Conservation (phyloP, 2,888 invertebrate species). For the Polia nebulosa region DNA sequence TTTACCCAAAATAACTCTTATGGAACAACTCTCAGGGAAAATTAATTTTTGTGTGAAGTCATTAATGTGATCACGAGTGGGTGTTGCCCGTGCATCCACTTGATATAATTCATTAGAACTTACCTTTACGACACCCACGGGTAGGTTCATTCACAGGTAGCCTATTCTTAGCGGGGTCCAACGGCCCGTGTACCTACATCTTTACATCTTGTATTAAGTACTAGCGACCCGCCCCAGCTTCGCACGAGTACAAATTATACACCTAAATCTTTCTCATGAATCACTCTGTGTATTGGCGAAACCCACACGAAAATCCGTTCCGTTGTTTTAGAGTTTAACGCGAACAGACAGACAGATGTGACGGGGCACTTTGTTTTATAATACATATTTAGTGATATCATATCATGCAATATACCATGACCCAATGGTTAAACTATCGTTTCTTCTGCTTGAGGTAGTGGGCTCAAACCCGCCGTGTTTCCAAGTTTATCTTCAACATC, state of each 20-base stretch:
- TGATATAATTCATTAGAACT: constrained; percentile 56
- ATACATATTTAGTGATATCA: too few relatives aligned
- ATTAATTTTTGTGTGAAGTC: constrained; percentile 45
- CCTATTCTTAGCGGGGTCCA: constrained; percentile 53
- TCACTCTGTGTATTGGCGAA: too few relatives aligned
- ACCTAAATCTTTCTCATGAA: too few relatives aligned
- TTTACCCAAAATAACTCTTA: constrained; percentile 6
- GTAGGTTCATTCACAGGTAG: constrained; percentile 42
- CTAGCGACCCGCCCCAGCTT: too few relatives aligned
- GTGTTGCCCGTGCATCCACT: constrained; percentile 57
- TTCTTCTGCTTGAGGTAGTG: not conserved
- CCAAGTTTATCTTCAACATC: not conserved
- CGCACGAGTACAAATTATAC: too few relatives aligned
- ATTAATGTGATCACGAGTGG: constrained; percentile 39
- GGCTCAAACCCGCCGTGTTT: not conserved
- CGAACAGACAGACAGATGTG: too few relatives aligned
- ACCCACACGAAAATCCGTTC: too few relatives aligned
- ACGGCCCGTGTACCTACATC: constrained; percentile 11
- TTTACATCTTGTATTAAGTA: constrained; percentile 8
- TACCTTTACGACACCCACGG: constrained; percentile 61
- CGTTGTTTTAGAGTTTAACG: too few relatives aligned
- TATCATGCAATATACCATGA: not conserved
- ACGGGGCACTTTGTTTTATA: too few relatives aligned
- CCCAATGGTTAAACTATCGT: not conserved
- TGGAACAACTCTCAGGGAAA: constrained; percentile 21